Base-by-base conservation (phyloP, 1,140 invertebrate genomes). In the Vanessa atalanta region DNA sequence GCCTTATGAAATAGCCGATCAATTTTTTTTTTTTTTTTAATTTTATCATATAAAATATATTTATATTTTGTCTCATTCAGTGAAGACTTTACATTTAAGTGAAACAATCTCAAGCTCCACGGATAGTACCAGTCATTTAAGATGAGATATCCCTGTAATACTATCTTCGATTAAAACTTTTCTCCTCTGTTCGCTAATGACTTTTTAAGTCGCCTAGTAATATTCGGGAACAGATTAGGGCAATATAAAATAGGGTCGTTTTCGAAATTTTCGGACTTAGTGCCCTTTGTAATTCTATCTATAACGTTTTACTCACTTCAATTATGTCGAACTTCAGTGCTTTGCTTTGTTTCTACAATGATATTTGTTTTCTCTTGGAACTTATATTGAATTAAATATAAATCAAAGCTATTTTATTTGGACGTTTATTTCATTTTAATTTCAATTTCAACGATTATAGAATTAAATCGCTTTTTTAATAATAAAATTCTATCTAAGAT, bases 131-230 rank as follows among this genome's bases (percentile, higher is more conserved):
- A 75, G 68, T 68, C 72, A 37, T 67, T 55, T 75, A 57, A 67
- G 73, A 70, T 61, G 69, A 71, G 63, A 71, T 76, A 76, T 76
- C 31, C 64, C 55, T 71, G 69, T 72, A 71, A 75, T 76, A 76
- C 69, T 76, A 76, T 76, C 55, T 76, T 76, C 74, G 65, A 71
- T 76, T 76, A 76, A 76, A 76, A 76, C 74, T 76, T 76, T 76
- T 37, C 74, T 76, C 57, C 74, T 75, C 70, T 75, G 69, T 68
- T 76, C 74, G 53, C 47, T 76, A 76, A 76, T 76, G 69, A 76
- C 69, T 76, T 76, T 76, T 76, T 76, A 76, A 75, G 37, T 75
- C 51, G 55, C 37, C 65, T 65, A 70, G 64, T 76, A 61, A 76
- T 76, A 76, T 76, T 72, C 53, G 47, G 51, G 68, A 63, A 75